Evolutionary conservation across 2,797 vertebrate species (phyloP), one percentile per base, ranked within the genome.

Genomic region (Mastacembelus armatus): DNA sequence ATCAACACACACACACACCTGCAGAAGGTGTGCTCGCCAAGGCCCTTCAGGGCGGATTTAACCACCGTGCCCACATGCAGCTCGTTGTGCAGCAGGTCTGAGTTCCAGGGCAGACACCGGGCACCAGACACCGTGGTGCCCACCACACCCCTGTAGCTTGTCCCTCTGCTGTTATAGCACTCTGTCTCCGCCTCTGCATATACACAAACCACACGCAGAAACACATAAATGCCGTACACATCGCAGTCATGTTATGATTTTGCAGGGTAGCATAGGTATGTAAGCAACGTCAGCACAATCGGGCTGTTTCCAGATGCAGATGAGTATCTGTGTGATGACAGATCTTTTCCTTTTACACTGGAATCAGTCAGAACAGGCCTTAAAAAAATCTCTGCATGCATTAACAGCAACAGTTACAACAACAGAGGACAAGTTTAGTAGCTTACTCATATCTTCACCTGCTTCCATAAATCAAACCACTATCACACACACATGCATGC

Each of bases 11-110:
- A 36, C 29, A 67, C 85, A 90, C 74, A 97, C 98, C 97, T 96
- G 95, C 98, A 99, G 89, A 89, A 97, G 26, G 95, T 65, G 3
- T 97, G 96, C 0, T 94, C 92, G n/a, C 96, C 96, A 30, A 99
- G 80, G 45, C 96, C 96, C 9, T 89, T 91, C 52, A 88, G 83
- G 7, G 91, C 16, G 0, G 93, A 91, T 0, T 89, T 66, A 0
- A 19, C 81, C 75, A 94, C 77, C 0, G 80, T 93, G 77, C 94
- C 86, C 2, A 95, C 83, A 0, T 95, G 93, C 40, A 97, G 85
- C 85, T 97, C 96, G 29, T 94, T 55, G 44, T 93, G 91, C 43
- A 98, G 91, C 81, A 97, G 88, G 67, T 96, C 95, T 0, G 96
- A 98, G 87, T 95, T 91, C 96, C 97, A 99, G 1, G 92, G 86